Percentiles rank a stretch among this genome's conserved stretches.
Conservation (phyloP, 2,113 vertebrate species). For the Asarcornis scutulata region DNA sequence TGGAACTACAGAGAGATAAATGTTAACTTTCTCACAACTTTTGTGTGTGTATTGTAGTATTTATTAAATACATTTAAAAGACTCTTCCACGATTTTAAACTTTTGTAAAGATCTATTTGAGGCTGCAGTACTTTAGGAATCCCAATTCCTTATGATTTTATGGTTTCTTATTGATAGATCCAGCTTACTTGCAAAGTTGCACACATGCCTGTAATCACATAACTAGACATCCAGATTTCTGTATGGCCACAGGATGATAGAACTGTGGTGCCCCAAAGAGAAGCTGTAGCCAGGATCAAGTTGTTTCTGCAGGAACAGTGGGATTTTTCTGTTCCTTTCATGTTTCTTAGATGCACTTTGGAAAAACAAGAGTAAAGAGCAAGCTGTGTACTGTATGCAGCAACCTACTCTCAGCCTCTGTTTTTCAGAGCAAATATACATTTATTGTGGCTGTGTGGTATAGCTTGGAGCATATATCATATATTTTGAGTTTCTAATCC, state of each 20-base stretch:
- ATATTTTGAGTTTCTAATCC: background rate
- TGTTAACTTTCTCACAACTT: rapidly evolving
- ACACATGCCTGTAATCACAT: rapidly evolving
- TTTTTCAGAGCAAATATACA: background rate
- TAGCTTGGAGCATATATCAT: background rate
- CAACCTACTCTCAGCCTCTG: background rate
- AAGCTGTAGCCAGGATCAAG: background rate
- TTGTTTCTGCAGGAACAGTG: background rate
- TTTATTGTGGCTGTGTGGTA: background rate
- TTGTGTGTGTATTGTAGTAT: background rate
- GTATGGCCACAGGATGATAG: rapidly evolving
- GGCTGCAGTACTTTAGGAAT: background rate
- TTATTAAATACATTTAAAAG: background rate
- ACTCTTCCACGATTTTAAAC: background rate
- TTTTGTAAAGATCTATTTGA: background rate
- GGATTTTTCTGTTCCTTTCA: background rate
- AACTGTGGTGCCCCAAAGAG: background rate
- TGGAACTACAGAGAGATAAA: background rate
- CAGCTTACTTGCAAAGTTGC: background rate
- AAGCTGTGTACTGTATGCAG: background rate
- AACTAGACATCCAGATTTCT: background rate
- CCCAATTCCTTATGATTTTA: background rate
- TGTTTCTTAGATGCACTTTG: background rate
- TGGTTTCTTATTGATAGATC: background rate
- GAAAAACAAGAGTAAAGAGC: background rate